Evolutionary conservation across 2,797 vertebrate species (phyloP), one percentile per base, ranked within the genome.

Genomic region (Enteromius mattozi): DNA sequence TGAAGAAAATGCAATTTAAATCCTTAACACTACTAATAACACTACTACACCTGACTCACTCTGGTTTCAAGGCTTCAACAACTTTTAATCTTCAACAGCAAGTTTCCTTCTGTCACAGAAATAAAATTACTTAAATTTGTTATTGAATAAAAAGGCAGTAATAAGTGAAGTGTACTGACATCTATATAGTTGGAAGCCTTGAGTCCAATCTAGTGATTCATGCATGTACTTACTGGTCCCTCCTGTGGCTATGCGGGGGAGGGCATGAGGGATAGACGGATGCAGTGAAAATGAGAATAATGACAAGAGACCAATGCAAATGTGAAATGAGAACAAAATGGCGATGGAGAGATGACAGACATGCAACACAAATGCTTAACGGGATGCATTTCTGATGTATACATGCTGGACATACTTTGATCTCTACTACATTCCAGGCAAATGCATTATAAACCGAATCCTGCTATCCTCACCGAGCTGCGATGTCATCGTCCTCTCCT

Each of bases 401-500:
- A 40, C 30, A 6, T 65, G 19, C 49, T 37, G 63, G 21, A 37
- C n/a, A n/a, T 71, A 35, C 6, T 35, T 17, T 42, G 9, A 45
- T 3, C 59, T 69, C 3, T 27, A 8, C 33, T 12, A 24, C 33
- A 37, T 37, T 35, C 37, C 37, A 61, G 47, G 16, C 13, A 33
- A 45, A 51, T 71, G 66, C 49, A 51, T 51, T 42, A 74, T n/a
- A n/a, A 40, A 35, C 37, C 4, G 27, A n/a, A 27, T 51, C 42
- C 42, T 49, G 40, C 30, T 49, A 61, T 6, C 30, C 95, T 95
- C 89, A 98, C 98, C 98, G 96, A 88, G 96, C 95, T 84, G 98
- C 97, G 0, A 99, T 99, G 92, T 99, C 98, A 0, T 99, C 98
- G 16, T 99, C 98, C 90, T 99, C 98, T 0, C 98, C 98, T 0